Evolutionary conservation across 2,888 invertebrate species (phyloP), one percentile per base, ranked within the genome.

Genomic region (Apamea monoglypha): DNA sequence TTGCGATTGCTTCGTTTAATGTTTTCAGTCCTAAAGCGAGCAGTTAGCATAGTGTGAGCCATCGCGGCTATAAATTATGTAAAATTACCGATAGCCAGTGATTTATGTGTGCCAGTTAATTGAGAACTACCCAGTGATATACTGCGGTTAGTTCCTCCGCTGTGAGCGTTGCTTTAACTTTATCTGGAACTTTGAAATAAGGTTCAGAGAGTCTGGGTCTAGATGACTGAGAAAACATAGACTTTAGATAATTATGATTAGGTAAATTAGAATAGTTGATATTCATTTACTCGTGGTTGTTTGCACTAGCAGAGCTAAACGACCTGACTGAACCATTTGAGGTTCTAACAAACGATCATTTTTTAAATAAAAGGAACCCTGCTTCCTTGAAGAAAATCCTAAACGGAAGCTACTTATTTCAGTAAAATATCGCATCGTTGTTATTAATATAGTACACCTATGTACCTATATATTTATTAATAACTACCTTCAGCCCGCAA

Each of bases 91-190:
- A 81, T 83, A 85, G 44, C 36, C 32, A 16, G 63, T 76, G 82
- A 83, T 81, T 75, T 69, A 85, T 81, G 81, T 14, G 73, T 44
- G 63, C 50, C 29, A 72, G 83, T 74, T 81, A 81, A 72, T 81
- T 81, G 68, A 75, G 75, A 83, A 36, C 50, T 59, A 71, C 40
- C 74, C 47, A 29, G 64, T 63, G 61, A 80, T 68, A 56, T 74
- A 71, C 56, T 29, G 59, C 71, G 29, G 68, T 36, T 36, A 63
- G 14, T 14, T 47, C 29, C 7, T 50, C 25, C 29, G 1, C 29
- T 18, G 44, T 29, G 18, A 64, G 16, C 21, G 29, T 29, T 29
- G 78, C 16, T 63, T 18, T 18, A 64, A 69, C 53, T 73, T 32
- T 66, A 70, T 66, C n/a, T 74, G 16, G 21, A 50, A 59, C 40